These are phyloP conservation scores for Cryptoleucopteryx plumbea DNA, from an alignment of 2,113 vertebrate species.

Conservation along the genomic window DNA sequence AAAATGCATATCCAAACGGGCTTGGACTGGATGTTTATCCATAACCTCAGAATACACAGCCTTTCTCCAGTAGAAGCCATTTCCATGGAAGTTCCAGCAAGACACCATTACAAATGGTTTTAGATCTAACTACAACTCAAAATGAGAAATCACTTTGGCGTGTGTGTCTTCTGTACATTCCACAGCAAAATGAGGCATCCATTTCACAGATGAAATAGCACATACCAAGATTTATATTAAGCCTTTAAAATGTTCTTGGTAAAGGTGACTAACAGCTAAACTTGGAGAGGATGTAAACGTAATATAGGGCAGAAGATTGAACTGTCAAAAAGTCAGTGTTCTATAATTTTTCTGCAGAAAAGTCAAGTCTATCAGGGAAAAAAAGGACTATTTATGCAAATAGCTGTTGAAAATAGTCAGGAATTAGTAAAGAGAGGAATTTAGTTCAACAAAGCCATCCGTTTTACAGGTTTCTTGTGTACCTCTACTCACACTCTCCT, in stretches of 20 bases:
- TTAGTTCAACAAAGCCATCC: not conserved
- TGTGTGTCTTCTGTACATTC: not conserved
- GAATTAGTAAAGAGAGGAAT: not conserved
- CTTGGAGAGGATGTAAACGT: not conserved
- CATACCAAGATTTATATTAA: not conserved
- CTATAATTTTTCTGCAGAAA: not conserved
- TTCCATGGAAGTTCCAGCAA: not conserved
- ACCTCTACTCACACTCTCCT: not conserved
- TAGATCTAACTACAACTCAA: not conserved
- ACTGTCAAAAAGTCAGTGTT: not conserved
- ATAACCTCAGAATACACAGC: not conserved
- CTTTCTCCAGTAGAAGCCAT: not conserved
- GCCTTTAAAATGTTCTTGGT: not conserved
- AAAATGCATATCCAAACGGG: not conserved
- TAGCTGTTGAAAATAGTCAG: not conserved
- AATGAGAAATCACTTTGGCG: not conserved
- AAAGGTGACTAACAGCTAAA: not conserved
- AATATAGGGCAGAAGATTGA: not conserved
- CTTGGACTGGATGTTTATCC: not conserved
- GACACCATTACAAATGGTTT: not conserved
- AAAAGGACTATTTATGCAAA: slow-evolving; percentile 7
- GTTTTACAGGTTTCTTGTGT: not conserved
- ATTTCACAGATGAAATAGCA: not conserved
- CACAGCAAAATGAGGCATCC: not conserved
- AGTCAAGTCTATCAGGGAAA: not conserved